Base-by-base conservation (phyloP, 1,140 invertebrate species). In the Hypsibius dujardini region DNA sequence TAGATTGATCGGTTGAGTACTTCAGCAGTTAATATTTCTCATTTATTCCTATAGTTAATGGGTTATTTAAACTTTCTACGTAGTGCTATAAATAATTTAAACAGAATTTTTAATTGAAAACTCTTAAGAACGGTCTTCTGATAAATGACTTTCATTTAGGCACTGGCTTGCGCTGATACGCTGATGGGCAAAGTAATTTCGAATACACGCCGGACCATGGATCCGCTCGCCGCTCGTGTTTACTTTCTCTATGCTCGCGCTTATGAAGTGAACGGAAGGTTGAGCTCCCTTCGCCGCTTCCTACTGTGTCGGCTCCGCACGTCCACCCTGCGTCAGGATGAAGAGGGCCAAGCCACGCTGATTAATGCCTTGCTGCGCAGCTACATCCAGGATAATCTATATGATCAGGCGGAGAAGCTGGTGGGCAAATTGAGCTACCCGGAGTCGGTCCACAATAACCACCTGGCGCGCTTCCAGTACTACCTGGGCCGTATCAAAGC, bases 391-490 rank as follows among this genome's bases (percentile, higher is more conserved):
- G 95, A 92, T 77, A 94, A 92, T 76, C 80, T 98, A 2, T 97
- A 95, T 80, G 92, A 97, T 81, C 93, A 86, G 77, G 85, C 85
- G 28, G 79, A 82, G 77, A 97, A 97, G 79, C 82, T 99, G 47
- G 92, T 98, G 0, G 89, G 91, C 47, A 98, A 98, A 79, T 92
- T 91, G 1, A 88, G 90, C 0, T 98, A 94, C 77, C 95, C 95
- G 0, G 94, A 98, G 80, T 76, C 76, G 74, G 94, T 94, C 0
- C 94, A 92, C 79, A 99, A 98, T 79, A 98, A 98, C 82, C 95
- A 98, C 78, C 95, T 92, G 90, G 95, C 95, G 0, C 84, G 95
- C 77, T 98, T 90, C 79, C 82, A 96, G 42, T 99, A 95, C 79
- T 98, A 98, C 79, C 81, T 96, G 75, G 75, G 95, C 15, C 86